Evolutionary conservation across 1,140 invertebrate genomes (phyloP), one percentile per base, ranked within the genome.

Genomic region (Bombus breviceps): DNA sequence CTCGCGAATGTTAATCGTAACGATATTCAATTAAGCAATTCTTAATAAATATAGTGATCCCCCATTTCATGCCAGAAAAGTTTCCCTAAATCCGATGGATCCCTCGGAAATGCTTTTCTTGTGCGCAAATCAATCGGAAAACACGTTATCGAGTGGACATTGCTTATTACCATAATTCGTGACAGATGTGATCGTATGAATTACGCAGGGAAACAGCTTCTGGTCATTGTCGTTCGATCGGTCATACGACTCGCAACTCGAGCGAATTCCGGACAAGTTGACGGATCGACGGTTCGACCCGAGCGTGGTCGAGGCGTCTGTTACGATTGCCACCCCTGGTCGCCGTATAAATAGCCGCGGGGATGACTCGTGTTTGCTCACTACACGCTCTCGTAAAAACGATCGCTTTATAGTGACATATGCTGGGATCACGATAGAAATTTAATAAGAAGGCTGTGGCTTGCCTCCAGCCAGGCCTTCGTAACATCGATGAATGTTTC

Each of bases 131-230:
- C 64, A 41, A 64, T 41, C 43, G 77, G 71, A 66, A 74, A 79
- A 81, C 62, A 13, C 41, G 79, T 41, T 28, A 10, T 73, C 43
- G 41, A 39, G 59, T 72, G 59, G 76, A 53, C 68, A 62, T 62
- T 41, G 39, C 39, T 81, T 89, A 86, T 89, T 86, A 83, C 77
- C 77, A 89, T 86, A 89, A 89, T 68, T 75, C 76, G 53, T 83
- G 86, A 86, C 88, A 89, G 85, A 90, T 89, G 88, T 39, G 77
- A 59, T 79, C 62, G 22, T 53, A 77, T 71, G 83, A 87, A 89
- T 87, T 89, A 86, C 72, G 34, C 39, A n/a, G 59, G 72, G 72
- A 79, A 79, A 86, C 68, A 80, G 79, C 47, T 66, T 86, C 37
- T 47, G 75, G 22, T 22, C 39, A 37, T 41, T 59, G 68, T 34